Base-by-base conservation (phyloP, 2,888 invertebrate genomes). In the Caenorhabditis zanzibari region DNA sequence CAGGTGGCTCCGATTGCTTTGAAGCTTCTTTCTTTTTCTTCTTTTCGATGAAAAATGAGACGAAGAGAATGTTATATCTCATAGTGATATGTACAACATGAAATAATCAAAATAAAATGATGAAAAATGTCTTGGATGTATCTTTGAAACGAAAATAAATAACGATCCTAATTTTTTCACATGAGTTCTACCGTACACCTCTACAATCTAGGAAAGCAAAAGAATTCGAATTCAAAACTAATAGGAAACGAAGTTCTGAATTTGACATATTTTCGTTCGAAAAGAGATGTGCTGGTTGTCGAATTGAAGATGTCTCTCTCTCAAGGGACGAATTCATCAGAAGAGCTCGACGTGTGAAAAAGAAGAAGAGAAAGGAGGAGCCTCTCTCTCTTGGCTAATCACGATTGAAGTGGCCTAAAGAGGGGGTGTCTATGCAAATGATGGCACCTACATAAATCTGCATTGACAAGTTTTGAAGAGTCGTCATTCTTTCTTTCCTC, bases 381-480 rank as follows among this genome's bases (percentile, higher is more conserved):
- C 63, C 63, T 41, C 44, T 44, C 63, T 7, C 38, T 61, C 61
- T 75, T 52, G 63, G 47, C 71, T 79, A 79, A 79, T 79, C 79
- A 79, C 63, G 71, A 54, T 71, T 71, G 63, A 63, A 49, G 74
- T 41, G 75, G 22, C 26, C 76, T 52, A 76, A 44, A 35, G 47
- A 28, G n/a, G 32, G 26, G 58, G 41, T 61, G 63, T 63, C 63
- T 63, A 76, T 76, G 76, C 76, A 76, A 76, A 76, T 76, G 76
- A 76, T 76, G 76, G 75, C 54, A 76, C 68, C 66, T 66, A 77
- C 77, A 77, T 77, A 77, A 77, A 77, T 77, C 77, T 77, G 77
- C 77, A 77, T 77, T 71, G 69, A 77, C 76, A 77, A 77, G 77
- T 77, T 77, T 49, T 76, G 41, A 76, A 44, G 41, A 28, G 74